phyloP scores from a whole-genome alignment of 2,113 vertebrate genomes.

The Ariopsis seemanni region DNA sequence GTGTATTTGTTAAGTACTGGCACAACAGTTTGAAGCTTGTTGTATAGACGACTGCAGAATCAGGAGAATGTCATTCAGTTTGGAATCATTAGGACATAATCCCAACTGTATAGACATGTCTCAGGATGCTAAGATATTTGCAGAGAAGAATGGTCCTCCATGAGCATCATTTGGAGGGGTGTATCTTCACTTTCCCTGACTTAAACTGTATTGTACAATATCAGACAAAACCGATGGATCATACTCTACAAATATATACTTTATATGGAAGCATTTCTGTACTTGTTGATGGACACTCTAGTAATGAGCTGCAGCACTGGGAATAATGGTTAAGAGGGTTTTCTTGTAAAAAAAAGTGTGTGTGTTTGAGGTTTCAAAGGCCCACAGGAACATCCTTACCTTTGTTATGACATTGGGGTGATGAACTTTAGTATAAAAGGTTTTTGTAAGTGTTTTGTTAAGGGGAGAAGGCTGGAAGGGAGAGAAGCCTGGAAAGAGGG shows the following conservation, averaged over 20 bases:
- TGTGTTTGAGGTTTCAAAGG: too few relatives aligned
- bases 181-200: slow-evolving; percentile 54
- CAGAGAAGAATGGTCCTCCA: slow-evolving; percentile 74
- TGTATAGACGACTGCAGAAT: neutral
- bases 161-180: slow-evolving; percentile 63
- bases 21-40: neutral
- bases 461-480: too few relatives aligned
- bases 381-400: too few relatives aligned
- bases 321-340: too few relatives aligned
- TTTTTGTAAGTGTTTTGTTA: too few relatives aligned
- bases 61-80: neutral
- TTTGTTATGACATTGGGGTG: too few relatives aligned
- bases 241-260: neutral
- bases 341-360: too few relatives aligned
- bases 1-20: too few relatives aligned
- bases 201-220: neutral
- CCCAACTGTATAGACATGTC: neutral
- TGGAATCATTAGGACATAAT: neutral
- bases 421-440: too few relatives aligned
- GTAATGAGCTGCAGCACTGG: neutral
- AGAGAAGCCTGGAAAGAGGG: too few relatives aligned
- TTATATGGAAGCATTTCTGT: neutral
- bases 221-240: neutral
- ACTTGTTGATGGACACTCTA: neutral
- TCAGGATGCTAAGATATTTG: slow-evolving; percentile 51